phyloP scores from a whole-genome alignment of 2,113 vertebrate species.

The Varanus komodoensis region DNA sequence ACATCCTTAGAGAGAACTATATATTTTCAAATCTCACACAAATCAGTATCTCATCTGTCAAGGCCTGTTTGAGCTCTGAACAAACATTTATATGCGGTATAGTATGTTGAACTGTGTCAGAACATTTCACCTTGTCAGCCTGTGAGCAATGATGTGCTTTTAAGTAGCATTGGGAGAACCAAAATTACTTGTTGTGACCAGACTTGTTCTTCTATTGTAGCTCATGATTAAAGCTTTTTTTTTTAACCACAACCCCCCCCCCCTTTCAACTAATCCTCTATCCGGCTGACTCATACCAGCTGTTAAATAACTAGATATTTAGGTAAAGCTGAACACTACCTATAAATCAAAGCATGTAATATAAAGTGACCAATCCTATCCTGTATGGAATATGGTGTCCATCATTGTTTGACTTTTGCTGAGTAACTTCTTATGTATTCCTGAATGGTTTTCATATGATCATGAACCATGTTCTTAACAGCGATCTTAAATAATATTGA shows the following conservation, averaged over 20 bases:
- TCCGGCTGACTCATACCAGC: constrained; percentile 78
- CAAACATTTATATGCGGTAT: constrained; percentile 47
- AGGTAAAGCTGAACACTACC: constrained; percentile 71
- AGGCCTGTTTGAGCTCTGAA: neutral
- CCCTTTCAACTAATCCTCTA: constrained; percentile 67
- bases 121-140: constrained; percentile 47
- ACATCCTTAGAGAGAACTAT: too few relatives aligned
- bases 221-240: constrained; percentile 78
- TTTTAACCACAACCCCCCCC: constrained; percentile 55
- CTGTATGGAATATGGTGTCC: constrained; percentile 46
- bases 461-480: constrained; percentile 45
- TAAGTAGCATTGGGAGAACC: constrained; percentile 54
- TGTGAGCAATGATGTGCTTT: constrained; percentile 52
- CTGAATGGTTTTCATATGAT: constrained; percentile 50
- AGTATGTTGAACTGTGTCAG: constrained; percentile 46
- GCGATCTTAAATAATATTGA: neutral
- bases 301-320: constrained; percentile 80
- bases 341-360: constrained; percentile 73
- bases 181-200: constrained; percentile 64
- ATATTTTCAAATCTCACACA: neutral
- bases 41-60: neutral
- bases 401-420: constrained; percentile 63
- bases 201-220: constrained; percentile 75
- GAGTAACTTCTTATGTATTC: constrained; percentile 58
- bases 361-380: constrained; percentile 69